Conservation (phyloP, 2,888 invertebrate species). For the Sphaerophoria taeniata region DNA sequence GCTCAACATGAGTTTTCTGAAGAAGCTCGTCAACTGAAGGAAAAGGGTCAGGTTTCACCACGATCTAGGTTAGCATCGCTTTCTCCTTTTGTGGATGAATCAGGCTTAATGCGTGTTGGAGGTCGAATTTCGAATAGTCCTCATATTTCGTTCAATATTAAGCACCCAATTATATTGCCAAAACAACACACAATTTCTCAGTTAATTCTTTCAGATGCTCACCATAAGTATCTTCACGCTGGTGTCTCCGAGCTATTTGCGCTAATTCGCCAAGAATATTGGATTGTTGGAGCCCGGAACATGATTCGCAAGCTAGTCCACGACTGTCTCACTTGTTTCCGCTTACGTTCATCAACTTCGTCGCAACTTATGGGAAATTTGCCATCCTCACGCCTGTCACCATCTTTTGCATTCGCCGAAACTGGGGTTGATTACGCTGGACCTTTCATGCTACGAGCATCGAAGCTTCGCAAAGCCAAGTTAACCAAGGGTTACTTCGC, state of each 20-base stretch:
- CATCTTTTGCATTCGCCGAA: background rate
- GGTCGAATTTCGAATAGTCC: background rate
- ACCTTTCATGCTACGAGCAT: background rate
- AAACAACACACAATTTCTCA: background rate
- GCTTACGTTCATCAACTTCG: too few relatives aligned
- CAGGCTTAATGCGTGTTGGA: conserved; percentile 15
- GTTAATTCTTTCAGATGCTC: background rate
- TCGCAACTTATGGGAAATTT: background rate
- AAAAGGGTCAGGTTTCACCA: background rate
- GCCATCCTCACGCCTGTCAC: background rate
- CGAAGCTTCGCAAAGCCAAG: conserved; percentile 15
- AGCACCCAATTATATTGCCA: background rate
- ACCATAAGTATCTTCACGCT: background rate
- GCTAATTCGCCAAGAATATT: background rate
- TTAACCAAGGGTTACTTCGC: conserved; percentile 29
- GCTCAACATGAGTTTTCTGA: background rate
- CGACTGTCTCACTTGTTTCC: background rate
- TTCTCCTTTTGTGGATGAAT: conserved; percentile 19
- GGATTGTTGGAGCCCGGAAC: background rate
- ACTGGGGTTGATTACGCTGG: background rate
- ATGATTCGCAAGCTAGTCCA: background rate
- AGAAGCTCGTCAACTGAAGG: background rate
- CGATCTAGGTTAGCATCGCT: background rate
- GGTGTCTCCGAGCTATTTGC: background rate
- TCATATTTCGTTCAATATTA: too few relatives aligned